Percentiles rank a stretch among this genome's conserved stretches.
Evolutionary conservation across 2,888 invertebrate genomes (phyloP).

Genomic region (Halictus ligatus): DNA sequence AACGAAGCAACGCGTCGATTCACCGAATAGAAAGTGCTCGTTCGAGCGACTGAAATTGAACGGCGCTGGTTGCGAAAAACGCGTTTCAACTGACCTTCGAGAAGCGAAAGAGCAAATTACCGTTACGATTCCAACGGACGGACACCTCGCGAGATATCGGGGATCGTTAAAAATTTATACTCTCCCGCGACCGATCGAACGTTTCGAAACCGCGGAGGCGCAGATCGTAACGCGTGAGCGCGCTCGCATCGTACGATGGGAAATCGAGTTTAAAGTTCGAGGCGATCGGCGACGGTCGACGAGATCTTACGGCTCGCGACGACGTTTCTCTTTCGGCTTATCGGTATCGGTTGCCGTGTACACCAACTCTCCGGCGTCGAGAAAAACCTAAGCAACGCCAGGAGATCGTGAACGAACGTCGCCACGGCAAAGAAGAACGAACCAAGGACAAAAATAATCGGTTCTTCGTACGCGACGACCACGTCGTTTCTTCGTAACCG

Average conservation of each 20-base stretch:
- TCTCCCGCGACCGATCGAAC: background rate
- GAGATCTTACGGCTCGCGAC: background rate
- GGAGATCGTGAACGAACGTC: conserved; percentile 17
- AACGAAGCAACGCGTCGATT: conserved; percentile 13
- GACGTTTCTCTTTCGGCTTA: background rate
- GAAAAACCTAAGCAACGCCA: background rate
- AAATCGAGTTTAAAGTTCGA: background rate
- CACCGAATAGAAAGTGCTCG: conserved; percentile 28
- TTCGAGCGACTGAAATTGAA: conserved; percentile 27
- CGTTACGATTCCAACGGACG: conserved; percentile 28
- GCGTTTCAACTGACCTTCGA: conserved; percentile 34
- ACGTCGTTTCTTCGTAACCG: conserved; percentile 26
- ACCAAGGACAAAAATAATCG: conserved; percentile 47
- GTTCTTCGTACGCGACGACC: conserved; percentile 27
- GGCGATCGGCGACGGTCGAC: background rate
- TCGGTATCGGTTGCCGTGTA: background rate
- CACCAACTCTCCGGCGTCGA: conserved; percentile 23
- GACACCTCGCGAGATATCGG: conserved; percentile 1
- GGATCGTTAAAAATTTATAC: background rate
- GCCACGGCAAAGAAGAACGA: conserved; percentile 34
- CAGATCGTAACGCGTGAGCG: conserved; percentile 29
- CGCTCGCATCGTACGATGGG: background rate
- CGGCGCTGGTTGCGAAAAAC: conserved; percentile 33
- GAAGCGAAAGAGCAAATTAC: conserved; percentile 30
- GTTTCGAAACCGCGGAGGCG: conserved; percentile 27